These are phyloP conservation scores for Pharmacophagus antenor DNA, from an alignment of 2,888 invertebrate genomes.

Conservation along the genomic window DNA sequence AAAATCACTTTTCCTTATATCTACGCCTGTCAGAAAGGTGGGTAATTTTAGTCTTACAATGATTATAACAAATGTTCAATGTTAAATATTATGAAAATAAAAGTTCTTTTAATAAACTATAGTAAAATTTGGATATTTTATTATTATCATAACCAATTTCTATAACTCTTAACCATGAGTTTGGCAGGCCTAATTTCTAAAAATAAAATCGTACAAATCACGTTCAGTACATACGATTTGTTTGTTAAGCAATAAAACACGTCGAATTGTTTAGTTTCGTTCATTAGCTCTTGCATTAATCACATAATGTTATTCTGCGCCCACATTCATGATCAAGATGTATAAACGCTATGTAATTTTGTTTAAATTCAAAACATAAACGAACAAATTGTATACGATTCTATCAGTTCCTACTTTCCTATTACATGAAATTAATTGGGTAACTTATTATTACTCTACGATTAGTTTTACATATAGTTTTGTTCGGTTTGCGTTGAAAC, in stretches of 20 bases:
- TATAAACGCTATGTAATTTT: conserved; percentile 5
- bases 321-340: conserved; percentile 15
- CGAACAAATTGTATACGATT: conserved; percentile 14
- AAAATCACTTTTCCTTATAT: no score
- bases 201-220: neutral
- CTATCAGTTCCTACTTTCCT: conserved; percentile 5
- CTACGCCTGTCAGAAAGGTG: no score
- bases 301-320: conserved; percentile 14
- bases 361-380: conserved; percentile 21
- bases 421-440: neutral
- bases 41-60: no score
- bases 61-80: no score
- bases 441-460: neutral
- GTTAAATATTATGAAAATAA: no score
- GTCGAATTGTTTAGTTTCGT: conserved; percentile 8
- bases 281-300: conserved; percentile 6
- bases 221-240: neutral
- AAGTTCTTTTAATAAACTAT: no score
- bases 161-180: neutral
- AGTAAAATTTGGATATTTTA: no score
- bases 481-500: neutral
- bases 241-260: neutral
- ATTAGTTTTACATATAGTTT: neutral
- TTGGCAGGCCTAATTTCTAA: neutral
- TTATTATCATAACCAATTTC: no score